Evolutionary conservation across 2,888 invertebrate genomes (phyloP).

Genomic region (Mythimna lalbum): DNA sequence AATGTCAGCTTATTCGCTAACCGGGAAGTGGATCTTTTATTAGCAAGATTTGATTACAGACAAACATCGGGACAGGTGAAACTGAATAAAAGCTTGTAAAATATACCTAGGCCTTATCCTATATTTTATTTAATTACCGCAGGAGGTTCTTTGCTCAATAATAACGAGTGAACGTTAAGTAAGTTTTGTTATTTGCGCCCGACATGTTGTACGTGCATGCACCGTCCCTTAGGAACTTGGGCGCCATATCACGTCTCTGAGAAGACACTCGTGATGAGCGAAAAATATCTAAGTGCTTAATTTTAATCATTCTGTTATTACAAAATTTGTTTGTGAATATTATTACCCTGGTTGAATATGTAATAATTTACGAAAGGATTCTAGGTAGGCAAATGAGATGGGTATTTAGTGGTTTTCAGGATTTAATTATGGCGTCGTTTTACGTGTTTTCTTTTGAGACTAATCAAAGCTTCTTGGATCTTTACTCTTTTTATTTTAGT

Average conservation of each 20-base stretch:
- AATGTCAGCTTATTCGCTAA: too few relatives aligned
- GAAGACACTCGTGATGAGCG: slow-evolving; percentile 69
- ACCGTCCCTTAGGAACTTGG: slow-evolving; percentile 74
- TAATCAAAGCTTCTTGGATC: background rate
- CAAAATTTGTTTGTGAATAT: slow-evolving; percentile 28
- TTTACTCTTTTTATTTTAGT: too few relatives aligned
- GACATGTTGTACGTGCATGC: slow-evolving; percentile 68
- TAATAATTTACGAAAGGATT: background rate
- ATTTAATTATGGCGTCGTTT: background rate
- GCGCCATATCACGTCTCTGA: slow-evolving; percentile 76
- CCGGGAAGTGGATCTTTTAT: too few relatives aligned
- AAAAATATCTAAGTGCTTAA: slow-evolving; percentile 60
- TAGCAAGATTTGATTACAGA: too few relatives aligned
- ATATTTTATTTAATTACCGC: slow-evolving; percentile 50
- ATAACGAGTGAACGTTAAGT: slow-evolving; percentile 56
- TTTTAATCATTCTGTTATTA: slow-evolving; percentile 55
- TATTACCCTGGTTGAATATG: slow-evolving; percentile 2
- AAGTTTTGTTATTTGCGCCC: slow-evolving; percentile 68
- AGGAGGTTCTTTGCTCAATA: slow-evolving; percentile 50
- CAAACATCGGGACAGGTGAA: too few relatives aligned
- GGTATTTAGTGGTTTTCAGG: too few relatives aligned
- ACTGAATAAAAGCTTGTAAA: too few relatives aligned
- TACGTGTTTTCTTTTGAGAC: background rate
- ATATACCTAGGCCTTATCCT: slow-evolving; percentile 11
- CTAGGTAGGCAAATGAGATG: background rate